These are phyloP conservation scores for Delia radicum DNA, from an alignment of 1,140 invertebrate genomes.

Conservation along the genomic window DNA sequence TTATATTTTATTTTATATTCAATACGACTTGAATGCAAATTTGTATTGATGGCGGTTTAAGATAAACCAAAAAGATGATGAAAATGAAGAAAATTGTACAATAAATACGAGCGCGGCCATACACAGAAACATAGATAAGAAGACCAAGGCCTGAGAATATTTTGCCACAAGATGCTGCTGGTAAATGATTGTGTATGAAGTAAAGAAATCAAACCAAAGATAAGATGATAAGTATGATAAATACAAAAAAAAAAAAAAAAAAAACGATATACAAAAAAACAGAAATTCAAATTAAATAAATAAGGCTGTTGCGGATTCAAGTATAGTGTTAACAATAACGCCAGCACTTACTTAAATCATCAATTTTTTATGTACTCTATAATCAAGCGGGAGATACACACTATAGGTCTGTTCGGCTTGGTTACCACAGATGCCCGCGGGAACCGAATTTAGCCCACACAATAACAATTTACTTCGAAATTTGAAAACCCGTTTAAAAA, in stretches of 20 bases:
- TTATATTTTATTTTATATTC: neutral
- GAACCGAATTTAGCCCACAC: too few species aligned
- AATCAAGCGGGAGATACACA: too few species aligned
- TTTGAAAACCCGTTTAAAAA: too few species aligned
- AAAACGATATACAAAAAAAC: neutral
- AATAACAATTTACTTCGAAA: too few species aligned
- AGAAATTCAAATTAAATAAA: slow-evolving; percentile 24
- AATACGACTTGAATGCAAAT: neutral
- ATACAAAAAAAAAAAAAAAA: neutral
- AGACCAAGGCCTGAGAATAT: neutral
- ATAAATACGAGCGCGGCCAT: neutral
- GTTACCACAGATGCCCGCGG: too few species aligned
- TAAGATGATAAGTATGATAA: neutral
- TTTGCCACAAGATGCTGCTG: neutral
- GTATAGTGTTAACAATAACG: neutral
- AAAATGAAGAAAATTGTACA: neutral
- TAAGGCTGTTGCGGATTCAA: slow-evolving; percentile 4
- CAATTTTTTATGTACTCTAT: neutral
- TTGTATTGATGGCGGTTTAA: neutral
- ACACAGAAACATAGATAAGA: neutral
- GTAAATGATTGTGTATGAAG: neutral
- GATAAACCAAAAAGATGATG: neutral
- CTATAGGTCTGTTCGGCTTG: too few species aligned
- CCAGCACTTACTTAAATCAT: neutral
- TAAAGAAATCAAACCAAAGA: neutral